Evolutionary conservation across 37 sponge, comb jelly and placozoan genomes (phyloP).

Genomic region (Chondrosia reniformis): DNA sequence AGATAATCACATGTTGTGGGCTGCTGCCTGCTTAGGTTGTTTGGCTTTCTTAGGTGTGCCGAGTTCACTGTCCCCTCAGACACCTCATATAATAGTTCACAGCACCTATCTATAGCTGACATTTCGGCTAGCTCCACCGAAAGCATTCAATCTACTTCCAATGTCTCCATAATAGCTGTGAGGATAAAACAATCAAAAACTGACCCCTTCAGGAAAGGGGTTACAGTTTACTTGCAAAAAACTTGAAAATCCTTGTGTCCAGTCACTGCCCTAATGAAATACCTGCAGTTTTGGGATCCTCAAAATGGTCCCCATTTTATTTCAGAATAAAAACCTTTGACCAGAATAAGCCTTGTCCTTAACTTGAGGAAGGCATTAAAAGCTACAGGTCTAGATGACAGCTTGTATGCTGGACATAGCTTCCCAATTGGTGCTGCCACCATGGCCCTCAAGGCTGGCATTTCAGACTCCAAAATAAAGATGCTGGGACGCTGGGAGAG

Average conservation of each 20-base stretch:
- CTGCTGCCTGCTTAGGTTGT: no score
- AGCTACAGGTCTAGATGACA: not conserved
- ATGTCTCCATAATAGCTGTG: not conserved
- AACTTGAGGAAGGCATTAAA: not conserved
- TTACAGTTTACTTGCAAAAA: not conserved
- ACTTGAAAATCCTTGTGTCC: not conserved
- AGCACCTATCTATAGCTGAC: no score
- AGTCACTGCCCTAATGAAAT: not conserved
- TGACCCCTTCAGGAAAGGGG: not conserved
- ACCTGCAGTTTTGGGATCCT: not conserved
- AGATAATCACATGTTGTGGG: no score
- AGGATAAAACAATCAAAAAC: constrained; percentile 3
- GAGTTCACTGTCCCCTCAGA: no score
- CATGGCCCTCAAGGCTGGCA: not conserved
- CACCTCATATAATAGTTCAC: no score
- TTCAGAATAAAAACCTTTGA: not conserved
- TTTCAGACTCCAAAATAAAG: not conserved
- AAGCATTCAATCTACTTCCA: no score
- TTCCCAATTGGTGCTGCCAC: constrained; percentile 8
- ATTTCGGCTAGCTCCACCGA: no score
- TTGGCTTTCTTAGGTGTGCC: no score
- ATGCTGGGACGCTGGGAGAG: constrained; percentile 2
- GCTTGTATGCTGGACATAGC: not conserved
- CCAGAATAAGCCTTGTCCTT: not conserved
- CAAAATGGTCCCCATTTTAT: not conserved